These are phyloP conservation scores for Yponomeuta cagnagella DNA, from an alignment of 2,888 invertebrate genomes.

Conservation along the genomic window DNA sequence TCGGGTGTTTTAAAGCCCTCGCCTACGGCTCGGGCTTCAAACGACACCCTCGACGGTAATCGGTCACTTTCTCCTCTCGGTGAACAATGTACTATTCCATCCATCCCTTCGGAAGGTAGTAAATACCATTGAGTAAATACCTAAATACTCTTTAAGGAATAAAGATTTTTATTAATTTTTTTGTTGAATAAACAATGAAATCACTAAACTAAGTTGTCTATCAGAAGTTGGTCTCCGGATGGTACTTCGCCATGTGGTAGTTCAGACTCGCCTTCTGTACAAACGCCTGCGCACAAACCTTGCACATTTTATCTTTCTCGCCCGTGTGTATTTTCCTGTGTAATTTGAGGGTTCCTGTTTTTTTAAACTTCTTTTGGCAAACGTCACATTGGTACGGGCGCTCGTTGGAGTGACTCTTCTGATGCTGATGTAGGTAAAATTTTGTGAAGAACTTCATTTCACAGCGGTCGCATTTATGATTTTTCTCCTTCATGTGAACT, in stretches of 20 bases:
- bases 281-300: conserved; percentile 38
- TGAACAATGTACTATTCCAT: too few relatives aligned
- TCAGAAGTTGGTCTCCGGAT: conserved; percentile 24
- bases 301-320: conserved; percentile 26
- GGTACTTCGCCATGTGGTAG: conserved; percentile 35
- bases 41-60: too few relatives aligned
- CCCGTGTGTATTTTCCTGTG: conserved; percentile 45
- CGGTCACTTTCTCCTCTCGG: too few relatives aligned
- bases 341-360: conserved; percentile 18
- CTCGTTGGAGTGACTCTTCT: conserved; percentile 26
- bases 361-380: conserved; percentile 36
- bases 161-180: not conserved
- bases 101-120: too few relatives aligned
- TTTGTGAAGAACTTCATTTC: conserved; percentile 27
- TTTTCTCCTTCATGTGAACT: conserved; percentile 40
- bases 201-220: not conserved
- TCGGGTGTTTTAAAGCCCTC: too few relatives aligned
- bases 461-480: conserved; percentile 30
- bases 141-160: too few relatives aligned
- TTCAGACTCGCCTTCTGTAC: conserved; percentile 38
- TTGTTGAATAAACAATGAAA: too few relatives aligned
- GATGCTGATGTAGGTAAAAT: conserved; percentile 17
- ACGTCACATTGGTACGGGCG: conserved; percentile 33
- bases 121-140: too few relatives aligned
- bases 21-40: too few relatives aligned